phyloP scores from a whole-genome alignment of 2,113 vertebrate genomes.

The Albula glossodonta region DNA sequence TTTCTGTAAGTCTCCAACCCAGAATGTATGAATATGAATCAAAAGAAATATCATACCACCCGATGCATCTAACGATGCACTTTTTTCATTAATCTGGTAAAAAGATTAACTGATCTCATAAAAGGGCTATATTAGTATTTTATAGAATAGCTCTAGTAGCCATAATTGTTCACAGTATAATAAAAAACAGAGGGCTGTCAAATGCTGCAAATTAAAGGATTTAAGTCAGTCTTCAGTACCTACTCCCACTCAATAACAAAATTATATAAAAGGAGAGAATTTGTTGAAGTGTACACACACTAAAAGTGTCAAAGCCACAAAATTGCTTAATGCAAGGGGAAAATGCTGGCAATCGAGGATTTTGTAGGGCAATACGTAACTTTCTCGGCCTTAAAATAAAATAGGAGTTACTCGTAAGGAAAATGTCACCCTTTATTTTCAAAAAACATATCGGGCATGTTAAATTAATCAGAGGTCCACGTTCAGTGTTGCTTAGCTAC shows the following conservation, averaged over 20 bases:
- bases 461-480: background rate
- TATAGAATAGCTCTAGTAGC: slow-evolving; percentile 25
- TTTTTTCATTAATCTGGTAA: slow-evolving; percentile 25
- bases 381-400: slow-evolving; percentile 13
- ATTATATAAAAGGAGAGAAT: background rate
- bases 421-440: background rate
- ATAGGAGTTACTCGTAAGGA: slow-evolving; percentile 4
- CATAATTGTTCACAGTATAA: slow-evolving; percentile 33
- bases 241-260: background rate
- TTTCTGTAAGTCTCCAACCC: background rate
- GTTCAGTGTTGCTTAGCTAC: background rate
- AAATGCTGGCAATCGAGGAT: slow-evolving; percentile 10
- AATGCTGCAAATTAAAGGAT: slow-evolving; percentile 7
- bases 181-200: slow-evolving; percentile 2
- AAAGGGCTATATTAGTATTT: slow-evolving; percentile 41
- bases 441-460: background rate
- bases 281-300: slow-evolving; percentile 10
- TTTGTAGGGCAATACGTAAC: slow-evolving; percentile 13
- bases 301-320: slow-evolving; percentile 22
- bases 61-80: background rate
- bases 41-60: slow-evolving; percentile 9
- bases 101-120: slow-evolving; percentile 28
- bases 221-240: background rate
- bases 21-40: background rate
- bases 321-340: background rate